Percentiles rank a stretch among this genome's conserved stretches.
Evolutionary conservation across 2,113 vertebrate species (phyloP).

Genomic region (Rhodinocichla rosea): DNA sequence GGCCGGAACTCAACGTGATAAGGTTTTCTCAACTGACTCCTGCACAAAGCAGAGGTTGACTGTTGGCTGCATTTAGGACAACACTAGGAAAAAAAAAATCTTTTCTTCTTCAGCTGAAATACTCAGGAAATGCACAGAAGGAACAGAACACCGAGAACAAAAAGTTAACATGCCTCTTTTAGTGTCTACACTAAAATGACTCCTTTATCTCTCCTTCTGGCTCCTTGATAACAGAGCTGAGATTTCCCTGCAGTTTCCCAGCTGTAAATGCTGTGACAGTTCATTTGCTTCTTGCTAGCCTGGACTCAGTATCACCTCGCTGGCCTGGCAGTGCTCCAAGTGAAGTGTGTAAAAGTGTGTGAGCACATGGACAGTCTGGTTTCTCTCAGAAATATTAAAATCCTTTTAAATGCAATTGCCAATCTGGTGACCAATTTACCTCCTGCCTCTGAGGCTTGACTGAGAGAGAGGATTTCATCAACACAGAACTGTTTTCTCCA

Average conservation of each 20-base stretch:
- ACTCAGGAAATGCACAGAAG: background rate
- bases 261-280: background rate
- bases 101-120: background rate
- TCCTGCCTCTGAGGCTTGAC: background rate
- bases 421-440: background rate
- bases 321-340: background rate
- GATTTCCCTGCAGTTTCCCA: background rate
- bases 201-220: background rate
- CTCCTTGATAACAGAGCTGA: background rate
- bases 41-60: background rate
- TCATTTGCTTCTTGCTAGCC: background rate
- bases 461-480: background rate
- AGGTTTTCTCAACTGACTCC: background rate
- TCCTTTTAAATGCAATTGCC: background rate
- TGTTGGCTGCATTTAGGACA: background rate
- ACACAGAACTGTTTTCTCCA: background rate
- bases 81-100: background rate
- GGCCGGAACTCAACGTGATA: background rate
- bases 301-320: background rate
- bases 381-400: background rate
- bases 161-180: background rate
- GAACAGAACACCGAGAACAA: background rate
- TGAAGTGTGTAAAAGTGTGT: background rate
- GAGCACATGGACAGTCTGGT: background rate
- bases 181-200: background rate